Evolutionary conservation across 1,140 invertebrate genomes (phyloP), one percentile per base, ranked within the genome.

Genomic region (Leptopilina boulardi): DNA sequence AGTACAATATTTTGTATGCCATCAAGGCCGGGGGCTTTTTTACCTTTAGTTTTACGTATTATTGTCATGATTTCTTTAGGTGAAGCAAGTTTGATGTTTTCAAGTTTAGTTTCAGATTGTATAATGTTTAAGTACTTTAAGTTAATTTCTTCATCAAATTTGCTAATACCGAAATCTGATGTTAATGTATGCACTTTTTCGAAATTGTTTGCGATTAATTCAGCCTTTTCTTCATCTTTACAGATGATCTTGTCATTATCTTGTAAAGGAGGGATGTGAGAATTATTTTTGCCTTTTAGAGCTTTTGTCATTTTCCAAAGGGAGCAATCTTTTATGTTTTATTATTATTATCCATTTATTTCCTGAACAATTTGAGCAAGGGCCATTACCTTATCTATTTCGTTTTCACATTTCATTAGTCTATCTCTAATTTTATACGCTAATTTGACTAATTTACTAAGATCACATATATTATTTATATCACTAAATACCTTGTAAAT

Each of bases 1-100:
- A 87, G 21, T 9, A 84, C 70, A 15, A 88, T 83, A 8, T 51
- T 10, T 11, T 42, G 41, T 2, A 42, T 42, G 10, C 10, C 10
- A 42, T 42, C 41, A 42, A 42, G 2, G 41, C 41, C 41, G 1
- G 41, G 41, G 9, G 41, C 47, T 51, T 51, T 51, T 19, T 51
- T 51, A 2, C 15, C 15, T 19, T 19, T 51, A 18, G 13, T 3
- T n/a, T 51, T n/a, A 1, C 13, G 5, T 13, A 51, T n/a, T n/a
- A 51, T 19, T 51, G 18, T 2, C 15, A 18, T 18, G 18, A 51
- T 51, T 51, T 51, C 47, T 18, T 18, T 51, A 1, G 47, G 47
- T 18, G 47, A 3, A 18, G 47, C 3, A 18, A 51, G 47, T 51
- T 51, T 51, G 18, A 19, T 18, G n/a, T 19, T 9, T 3, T 8